These are phyloP conservation scores for Dorcus hopei DNA, from an alignment of 2,888 invertebrate species.

Conservation along the genomic window DNA sequence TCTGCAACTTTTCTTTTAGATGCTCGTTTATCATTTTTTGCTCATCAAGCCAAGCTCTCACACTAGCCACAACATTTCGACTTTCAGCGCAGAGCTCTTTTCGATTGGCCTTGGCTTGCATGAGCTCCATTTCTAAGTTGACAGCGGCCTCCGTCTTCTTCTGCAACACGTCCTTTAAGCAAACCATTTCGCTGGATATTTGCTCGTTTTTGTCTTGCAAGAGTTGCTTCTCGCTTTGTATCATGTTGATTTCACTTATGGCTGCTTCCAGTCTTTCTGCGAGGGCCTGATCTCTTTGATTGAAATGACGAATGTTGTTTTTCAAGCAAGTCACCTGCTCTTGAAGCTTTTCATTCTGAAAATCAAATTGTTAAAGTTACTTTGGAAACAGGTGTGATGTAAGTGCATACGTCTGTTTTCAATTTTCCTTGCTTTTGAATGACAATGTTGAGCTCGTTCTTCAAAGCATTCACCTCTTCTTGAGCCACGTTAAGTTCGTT, in stretches of 20 bases:
- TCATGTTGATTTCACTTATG: conserved; percentile 28
- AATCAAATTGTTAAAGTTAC: no score
- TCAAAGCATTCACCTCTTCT: conserved; percentile 38
- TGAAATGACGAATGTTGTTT: conserved; percentile 28
- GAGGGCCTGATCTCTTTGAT: conserved; percentile 34
- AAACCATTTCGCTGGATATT: conserved; percentile 35
- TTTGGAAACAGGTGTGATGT: not conserved
- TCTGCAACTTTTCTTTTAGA: conserved; percentile 27
- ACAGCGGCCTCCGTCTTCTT: conserved; percentile 34
- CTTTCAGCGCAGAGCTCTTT: conserved; percentile 45
- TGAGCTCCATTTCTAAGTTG: conserved; percentile 40
- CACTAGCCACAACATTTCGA: conserved; percentile 41
- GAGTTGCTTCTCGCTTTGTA: conserved; percentile 37
- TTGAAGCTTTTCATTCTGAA: conserved; percentile 38
- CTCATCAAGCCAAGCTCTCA: conserved; percentile 44
- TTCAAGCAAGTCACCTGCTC: conserved; percentile 34
- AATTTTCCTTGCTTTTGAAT: conserved; percentile 34
- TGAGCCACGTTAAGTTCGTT: conserved; percentile 26
- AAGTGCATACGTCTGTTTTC: conserved; percentile 28
- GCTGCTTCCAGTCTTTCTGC: conserved; percentile 39
- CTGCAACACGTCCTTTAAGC: conserved; percentile 36
- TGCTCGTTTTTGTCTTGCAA: conserved; percentile 37
- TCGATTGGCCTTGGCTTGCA: conserved; percentile 35
- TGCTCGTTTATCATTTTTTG: conserved; percentile 43
- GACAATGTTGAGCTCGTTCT: conserved; percentile 37